Conservation (phyloP, 1,140 invertebrate species). For the Anoplolepis gracilipes region DNA sequence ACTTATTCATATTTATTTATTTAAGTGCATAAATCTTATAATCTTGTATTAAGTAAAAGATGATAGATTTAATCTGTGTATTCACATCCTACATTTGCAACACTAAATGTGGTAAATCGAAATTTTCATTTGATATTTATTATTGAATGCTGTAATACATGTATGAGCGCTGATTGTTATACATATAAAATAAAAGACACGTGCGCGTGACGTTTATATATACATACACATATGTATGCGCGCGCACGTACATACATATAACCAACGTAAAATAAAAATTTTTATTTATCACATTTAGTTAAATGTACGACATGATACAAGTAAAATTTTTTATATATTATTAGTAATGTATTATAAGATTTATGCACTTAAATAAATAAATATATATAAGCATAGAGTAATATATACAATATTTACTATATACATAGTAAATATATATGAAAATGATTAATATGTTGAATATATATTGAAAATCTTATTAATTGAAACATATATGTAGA, state of each 20-base stretch:
- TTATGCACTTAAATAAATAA: neutral
- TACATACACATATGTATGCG: no score
- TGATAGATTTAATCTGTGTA: constrained; percentile 3
- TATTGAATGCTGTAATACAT: no score
- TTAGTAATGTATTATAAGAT: constrained; percentile 10
- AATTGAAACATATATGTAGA: constrained; percentile 22
- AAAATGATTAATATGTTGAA: neutral
- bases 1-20: constrained; percentile 11
- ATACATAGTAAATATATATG: neutral
- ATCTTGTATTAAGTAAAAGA: neutral
- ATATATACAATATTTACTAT: neutral
- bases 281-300: neutral
- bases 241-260: no score
- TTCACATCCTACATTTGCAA: neutral
- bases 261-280: neutral
- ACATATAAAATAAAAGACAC: no score
- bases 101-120: neutral
- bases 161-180: no score
- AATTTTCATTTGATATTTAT: neutral
- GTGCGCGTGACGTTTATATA: neutral
- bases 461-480: constrained; percentile 20
- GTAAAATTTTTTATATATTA: neutral
- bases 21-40: constrained; percentile 6
- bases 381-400: constrained; percentile 18
- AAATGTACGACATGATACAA: neutral